phyloP scores from a whole-genome alignment of 2,888 invertebrate genomes.

The Pyrrhia umbra region DNA sequence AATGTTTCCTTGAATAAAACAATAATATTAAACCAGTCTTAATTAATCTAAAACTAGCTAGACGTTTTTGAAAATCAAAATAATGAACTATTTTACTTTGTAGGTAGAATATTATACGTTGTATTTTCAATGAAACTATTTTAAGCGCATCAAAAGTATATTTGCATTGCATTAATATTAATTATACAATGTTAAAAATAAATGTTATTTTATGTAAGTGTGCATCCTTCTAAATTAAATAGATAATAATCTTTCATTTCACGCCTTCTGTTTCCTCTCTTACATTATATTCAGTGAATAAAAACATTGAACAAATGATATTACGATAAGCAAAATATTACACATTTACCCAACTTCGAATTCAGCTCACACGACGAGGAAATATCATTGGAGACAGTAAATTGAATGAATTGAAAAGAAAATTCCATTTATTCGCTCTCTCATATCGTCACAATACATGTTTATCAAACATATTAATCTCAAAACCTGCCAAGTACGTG shows the following conservation, averaged over 20 bases:
- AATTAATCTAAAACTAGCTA: too few species aligned
- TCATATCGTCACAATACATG: slow-evolving; percentile 14
- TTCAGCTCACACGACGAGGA: slow-evolving; percentile 18
- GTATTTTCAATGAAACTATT: background rate
- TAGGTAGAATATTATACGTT: background rate
- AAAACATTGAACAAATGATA: background rate
- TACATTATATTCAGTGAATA: background rate
- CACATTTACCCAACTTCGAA: background rate
- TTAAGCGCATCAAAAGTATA: too few species aligned
- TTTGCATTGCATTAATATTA: too few species aligned
- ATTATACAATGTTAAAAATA: too few species aligned
- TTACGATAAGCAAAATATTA: slow-evolving; percentile 10
- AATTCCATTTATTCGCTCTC: slow-evolving; percentile 27
- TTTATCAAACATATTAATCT: slow-evolving; percentile 51
- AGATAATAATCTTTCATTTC: background rate
- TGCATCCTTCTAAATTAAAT: background rate
- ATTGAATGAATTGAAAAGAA: slow-evolving; percentile 36
- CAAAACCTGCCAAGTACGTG: too few species aligned
- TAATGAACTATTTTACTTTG: background rate
- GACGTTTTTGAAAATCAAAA: too few species aligned
- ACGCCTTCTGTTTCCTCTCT: background rate
- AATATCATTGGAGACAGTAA: slow-evolving; percentile 34
- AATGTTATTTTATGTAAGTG: background rate
- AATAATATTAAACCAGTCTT: too few species aligned
- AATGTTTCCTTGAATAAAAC: too few species aligned